Evolutionary conservation across 2,797 vertebrate genomes (phyloP).

Genomic region (Danio aesculapii): DNA sequence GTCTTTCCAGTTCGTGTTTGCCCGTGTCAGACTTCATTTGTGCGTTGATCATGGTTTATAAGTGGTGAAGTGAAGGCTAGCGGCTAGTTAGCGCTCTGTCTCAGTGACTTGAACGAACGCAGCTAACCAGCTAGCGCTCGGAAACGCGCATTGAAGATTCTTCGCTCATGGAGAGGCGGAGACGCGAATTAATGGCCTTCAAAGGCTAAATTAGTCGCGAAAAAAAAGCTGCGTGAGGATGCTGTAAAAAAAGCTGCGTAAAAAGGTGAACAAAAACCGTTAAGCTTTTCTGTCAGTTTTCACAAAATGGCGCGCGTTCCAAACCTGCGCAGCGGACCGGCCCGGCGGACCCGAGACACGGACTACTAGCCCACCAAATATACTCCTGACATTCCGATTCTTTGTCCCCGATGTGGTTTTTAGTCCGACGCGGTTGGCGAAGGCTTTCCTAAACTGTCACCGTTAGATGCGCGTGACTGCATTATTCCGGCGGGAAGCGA

Average conservation of each 20-base stretch:
- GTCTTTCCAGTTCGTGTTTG: slow-evolving; percentile 19
- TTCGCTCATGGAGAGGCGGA: not conserved
- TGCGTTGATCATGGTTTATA: slow-evolving; percentile 37
- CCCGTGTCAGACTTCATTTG: slow-evolving; percentile 9
- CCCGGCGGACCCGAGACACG: slow-evolving; percentile 86
- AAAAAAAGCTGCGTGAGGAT: not conserved
- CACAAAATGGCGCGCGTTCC: slow-evolving; percentile 99
- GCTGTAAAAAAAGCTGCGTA: not conserved
- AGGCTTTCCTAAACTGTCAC: slow-evolving; percentile 75
- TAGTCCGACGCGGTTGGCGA: slow-evolving; percentile 72
- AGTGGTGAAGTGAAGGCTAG: slow-evolving; percentile 61
- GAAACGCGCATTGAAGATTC: slow-evolving; percentile 73
- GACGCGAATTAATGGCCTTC: not conserved
- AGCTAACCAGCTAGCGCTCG: slow-evolving; percentile 71
- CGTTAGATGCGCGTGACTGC: slow-evolving; percentile 76
- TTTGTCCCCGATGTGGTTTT: slow-evolving; percentile 70
- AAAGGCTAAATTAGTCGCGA: not conserved
- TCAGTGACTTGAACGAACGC: slow-evolving; percentile 47
- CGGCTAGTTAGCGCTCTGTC: slow-evolving; percentile 69
- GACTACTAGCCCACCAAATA: slow-evolving; percentile 78
- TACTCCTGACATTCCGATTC: slow-evolving; percentile 69
- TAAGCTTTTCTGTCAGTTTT: slow-evolving; percentile 86
- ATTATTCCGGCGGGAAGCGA: slow-evolving; percentile 86
- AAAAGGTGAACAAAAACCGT: slow-evolving; percentile 63
- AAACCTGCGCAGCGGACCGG: slow-evolving; percentile 96